phyloP scores from a whole-genome alignment of 2,797 vertebrate genomes.

The Ctenosaura bakeri region DNA sequence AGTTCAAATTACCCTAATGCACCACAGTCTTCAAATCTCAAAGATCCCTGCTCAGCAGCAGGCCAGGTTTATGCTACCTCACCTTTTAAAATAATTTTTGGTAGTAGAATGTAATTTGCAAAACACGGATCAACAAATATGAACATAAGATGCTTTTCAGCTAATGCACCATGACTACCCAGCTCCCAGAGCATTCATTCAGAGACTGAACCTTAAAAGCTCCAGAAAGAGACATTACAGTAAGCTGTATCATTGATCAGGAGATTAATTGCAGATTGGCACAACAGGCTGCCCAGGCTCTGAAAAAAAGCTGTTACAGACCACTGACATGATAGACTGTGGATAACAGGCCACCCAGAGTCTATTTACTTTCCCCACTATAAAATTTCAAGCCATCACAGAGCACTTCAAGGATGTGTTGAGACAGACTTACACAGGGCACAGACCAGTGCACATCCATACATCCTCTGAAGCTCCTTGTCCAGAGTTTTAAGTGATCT shows the following conservation, averaged over 20 bases:
- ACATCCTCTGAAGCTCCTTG: neutral
- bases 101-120: neutral
- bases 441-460: constrained; percentile 11
- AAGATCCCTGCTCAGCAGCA: neutral
- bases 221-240: neutral
- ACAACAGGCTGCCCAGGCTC: neutral
- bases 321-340: neutral
- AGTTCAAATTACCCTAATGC: neutral
- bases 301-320: neutral
- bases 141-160: neutral
- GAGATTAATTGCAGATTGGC: neutral
- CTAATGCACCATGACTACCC: constrained; percentile 6
- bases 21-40: neutral
- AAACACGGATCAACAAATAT: neutral
- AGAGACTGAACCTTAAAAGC: neutral
- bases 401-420: neutral
- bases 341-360: accelerated
- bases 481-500: neutral
- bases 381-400: neutral
- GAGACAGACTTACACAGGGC: constrained; percentile 11
- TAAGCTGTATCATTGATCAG: neutral
- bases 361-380: neutral
- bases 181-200: constrained; percentile 22
- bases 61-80: neutral
- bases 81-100: neutral